These are phyloP conservation scores for Rhinophrynus dorsalis DNA, from an alignment of 2,797 vertebrate genomes.

Conservation along the genomic window DNA sequence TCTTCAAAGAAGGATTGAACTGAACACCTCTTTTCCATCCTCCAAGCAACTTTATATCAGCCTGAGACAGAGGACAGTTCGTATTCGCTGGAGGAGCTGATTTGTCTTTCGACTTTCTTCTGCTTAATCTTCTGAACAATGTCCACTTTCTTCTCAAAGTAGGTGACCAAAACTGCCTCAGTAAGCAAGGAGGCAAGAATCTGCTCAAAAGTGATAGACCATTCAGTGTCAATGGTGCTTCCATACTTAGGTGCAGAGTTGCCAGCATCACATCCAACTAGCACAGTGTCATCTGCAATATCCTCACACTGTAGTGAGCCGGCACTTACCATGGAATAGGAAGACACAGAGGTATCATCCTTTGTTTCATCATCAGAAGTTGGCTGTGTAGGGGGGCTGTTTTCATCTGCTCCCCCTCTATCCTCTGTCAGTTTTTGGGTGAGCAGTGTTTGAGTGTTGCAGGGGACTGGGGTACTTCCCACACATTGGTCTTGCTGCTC, in stretches of 20 bases:
- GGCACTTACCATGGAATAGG: constrained; percentile 88
- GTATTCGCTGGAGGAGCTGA: constrained; percentile 85
- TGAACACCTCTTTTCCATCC: constrained; percentile 33
- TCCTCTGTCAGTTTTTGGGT: constrained; percentile 69
- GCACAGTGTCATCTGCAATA: constrained; percentile 83
- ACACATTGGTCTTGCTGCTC: constrained; percentile 51
- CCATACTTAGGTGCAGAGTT: constrained; percentile 64
- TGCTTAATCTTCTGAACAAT: constrained; percentile 83
- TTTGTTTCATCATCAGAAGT: constrained; percentile 84
- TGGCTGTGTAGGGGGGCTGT: constrained; percentile 63
- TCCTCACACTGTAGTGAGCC: constrained; percentile 90
- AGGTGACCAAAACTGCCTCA: constrained; percentile 88
- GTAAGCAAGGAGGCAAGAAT: constrained; percentile 93
- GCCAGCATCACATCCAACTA: constrained; percentile 72
- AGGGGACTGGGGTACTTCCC: constrained; percentile 55
- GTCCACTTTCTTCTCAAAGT: constrained; percentile 88
- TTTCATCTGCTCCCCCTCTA: constrained; percentile 67
- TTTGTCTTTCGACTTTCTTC: constrained; percentile 85
- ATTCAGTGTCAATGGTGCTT: constrained; percentile 81
- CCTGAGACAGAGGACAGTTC: constrained; percentile 75
- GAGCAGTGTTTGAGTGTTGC: constrained; percentile 66
- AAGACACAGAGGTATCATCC: constrained; percentile 90
- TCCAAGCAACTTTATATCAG: constrained; percentile 60
- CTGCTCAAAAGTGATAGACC: constrained; percentile 96
- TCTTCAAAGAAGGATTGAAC: not conserved